Evolutionary conservation across 2,888 invertebrate genomes (phyloP).

Genomic region (Folsomia manolachei): DNA sequence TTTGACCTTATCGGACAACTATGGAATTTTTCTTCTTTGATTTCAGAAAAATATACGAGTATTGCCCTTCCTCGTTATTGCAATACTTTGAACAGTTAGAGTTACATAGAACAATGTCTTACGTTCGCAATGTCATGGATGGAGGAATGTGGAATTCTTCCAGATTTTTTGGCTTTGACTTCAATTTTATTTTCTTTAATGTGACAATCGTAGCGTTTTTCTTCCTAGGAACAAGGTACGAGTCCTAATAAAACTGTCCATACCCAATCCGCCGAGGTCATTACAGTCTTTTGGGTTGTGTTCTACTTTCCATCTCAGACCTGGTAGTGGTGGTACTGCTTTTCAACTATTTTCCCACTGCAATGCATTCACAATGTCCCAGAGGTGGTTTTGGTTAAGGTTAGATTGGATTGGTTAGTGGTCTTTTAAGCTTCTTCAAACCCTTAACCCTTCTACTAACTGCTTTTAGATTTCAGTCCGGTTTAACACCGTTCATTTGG

Average conservation of each 20-base stretch:
- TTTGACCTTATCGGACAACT: no score
- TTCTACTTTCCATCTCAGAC: neutral
- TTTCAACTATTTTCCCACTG: neutral
- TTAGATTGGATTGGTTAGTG: neutral
- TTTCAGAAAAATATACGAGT: no score
- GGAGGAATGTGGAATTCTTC: no score
- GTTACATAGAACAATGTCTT: neutral
- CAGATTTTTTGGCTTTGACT: neutral
- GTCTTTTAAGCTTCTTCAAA: neutral
- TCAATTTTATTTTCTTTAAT: neutral
- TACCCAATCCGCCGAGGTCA: conserved; percentile 16
- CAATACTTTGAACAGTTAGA: neutral
- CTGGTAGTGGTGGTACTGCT: neutral
- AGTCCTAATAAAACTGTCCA: conserved; percentile 17
- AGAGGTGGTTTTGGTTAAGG: neutral
- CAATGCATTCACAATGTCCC: no score
- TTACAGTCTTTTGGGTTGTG: conserved; percentile 2
- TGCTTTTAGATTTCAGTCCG: neutral
- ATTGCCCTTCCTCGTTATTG: no score
- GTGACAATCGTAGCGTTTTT: neutral
- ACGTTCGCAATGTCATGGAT: no score
- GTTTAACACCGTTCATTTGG: neutral
- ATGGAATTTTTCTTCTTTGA: no score
- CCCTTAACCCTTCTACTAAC: no score
- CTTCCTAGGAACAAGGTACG: neutral